Base-by-base conservation (phyloP, 2,888 invertebrate species). In the Drosophila glabriapex region DNA sequence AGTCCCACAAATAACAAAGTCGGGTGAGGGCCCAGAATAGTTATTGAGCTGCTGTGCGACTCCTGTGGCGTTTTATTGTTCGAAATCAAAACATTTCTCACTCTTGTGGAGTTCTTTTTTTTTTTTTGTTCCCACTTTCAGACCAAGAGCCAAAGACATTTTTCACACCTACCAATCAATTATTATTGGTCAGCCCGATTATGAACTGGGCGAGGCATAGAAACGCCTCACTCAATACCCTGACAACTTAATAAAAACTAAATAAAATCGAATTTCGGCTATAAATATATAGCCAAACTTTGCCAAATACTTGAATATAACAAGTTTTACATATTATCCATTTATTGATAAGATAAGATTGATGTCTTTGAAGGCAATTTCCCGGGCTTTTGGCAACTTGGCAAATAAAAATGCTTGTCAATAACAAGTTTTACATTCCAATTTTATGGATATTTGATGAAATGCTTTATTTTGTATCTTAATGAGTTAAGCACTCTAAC, bases 51-150 rank as follows among this genome's bases (percentile, higher is more conserved):
- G 76, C 79, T 80, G 79, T 66, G 74, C 66, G 76, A 74, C 85
- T 86, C 87, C 87, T 80, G 90, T 71, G 83, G 87, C 82, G 83
- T 83, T 82, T 88, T 76, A 83, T 87, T 87, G 86, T 87, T 85
- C 59, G 53, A 88, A 90, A 90, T 85, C 87, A 87, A 87, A 87
- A 90, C 88, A 86, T 78, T 83, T 88, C 81, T 70, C 67, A 68
- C 50, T 77, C 46, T 61, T 41, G 39, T 19, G n/a, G 37, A 61
- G 66, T 25, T 28, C 0, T n/a, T 28, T 9, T 1, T 25, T 25
- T 25, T 19, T 25, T 29, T 31, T 29, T 46, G 22, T 22, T 16
- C 46, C 4, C 22, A 25, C 4, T 9, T 9, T 16, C 4, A 25
- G 43, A 33, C 43, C 39, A 31, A 63, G 19, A 56, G 55, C 31